Percentiles rank a stretch among this genome's conserved stretches.
Conservation (phyloP, 2,888 invertebrate genomes). For the Lepeophtheirus nordmannii region DNA sequence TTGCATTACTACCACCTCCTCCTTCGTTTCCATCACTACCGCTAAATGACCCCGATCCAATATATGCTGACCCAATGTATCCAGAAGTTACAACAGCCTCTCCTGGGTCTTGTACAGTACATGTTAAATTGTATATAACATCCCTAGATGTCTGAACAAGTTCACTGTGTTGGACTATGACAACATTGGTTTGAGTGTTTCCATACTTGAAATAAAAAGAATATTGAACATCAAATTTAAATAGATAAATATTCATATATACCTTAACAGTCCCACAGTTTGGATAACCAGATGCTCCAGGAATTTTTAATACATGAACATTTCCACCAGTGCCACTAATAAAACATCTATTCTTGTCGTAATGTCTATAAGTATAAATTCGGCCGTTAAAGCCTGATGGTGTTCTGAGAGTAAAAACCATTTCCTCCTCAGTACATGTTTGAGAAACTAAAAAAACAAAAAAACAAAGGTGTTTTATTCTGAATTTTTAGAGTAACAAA, state of each 20-base stretch:
- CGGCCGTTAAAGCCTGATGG: constrained; percentile 76
- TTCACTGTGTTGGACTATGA: constrained; percentile 82
- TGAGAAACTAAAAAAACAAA: constrained; percentile 52
- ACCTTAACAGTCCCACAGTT: constrained; percentile 79
- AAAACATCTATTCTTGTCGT: constrained; percentile 62
- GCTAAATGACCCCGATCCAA: constrained; percentile 17
- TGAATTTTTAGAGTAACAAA: not conserved
- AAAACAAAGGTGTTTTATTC: no score
- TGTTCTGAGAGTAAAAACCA: constrained; percentile 75
- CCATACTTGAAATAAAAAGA: constrained; percentile 49
- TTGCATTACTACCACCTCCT: no score
- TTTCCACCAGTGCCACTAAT: constrained; percentile 77
- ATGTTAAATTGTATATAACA: constrained; percentile 81
- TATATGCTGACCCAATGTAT: constrained; percentile 76
- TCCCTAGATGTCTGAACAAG: constrained; percentile 78
- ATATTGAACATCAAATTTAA: not conserved
- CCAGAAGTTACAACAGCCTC: constrained; percentile 84
- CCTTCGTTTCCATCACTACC: constrained; percentile 7
- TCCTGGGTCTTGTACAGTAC: constrained; percentile 73
- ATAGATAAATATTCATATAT: constrained; percentile 26
- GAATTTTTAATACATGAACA: constrained; percentile 62
- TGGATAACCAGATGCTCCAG: constrained; percentile 79
- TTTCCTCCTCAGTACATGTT: constrained; percentile 80
- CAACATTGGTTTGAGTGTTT: constrained; percentile 82
- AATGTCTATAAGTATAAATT: constrained; percentile 73